Evolutionary conservation across 2,888 invertebrate genomes (phyloP).

Genomic region (Polymixis flavicincta): DNA sequence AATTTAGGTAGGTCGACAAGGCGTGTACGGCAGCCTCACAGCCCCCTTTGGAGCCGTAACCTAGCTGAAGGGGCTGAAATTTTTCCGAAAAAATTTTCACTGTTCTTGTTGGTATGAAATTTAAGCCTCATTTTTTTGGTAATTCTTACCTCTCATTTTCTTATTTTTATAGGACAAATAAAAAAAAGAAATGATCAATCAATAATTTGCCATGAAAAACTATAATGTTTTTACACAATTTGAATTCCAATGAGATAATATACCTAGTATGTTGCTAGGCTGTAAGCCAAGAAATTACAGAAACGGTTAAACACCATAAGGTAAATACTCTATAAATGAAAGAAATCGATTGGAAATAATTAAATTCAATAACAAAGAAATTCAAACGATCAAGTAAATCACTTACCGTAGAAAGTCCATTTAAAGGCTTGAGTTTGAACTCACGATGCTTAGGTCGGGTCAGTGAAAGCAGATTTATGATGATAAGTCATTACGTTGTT

Average conservation of each 20-base stretch:
- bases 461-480: slow-evolving; percentile 53
- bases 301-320: neutral
- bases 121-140: no score
- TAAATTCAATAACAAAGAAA: slow-evolving; percentile 21
- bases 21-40: no score
- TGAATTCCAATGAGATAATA: no score
- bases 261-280: neutral
- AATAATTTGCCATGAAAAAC: no score
- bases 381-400: slow-evolving; percentile 45
- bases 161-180: neutral
- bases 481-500: slow-evolving; percentile 41
- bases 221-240: no score
- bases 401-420: slow-evolving; percentile 53
- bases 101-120: no score
- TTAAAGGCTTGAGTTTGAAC: slow-evolving; percentile 31
- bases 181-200: no score
- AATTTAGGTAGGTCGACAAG: no score
- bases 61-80: no score
- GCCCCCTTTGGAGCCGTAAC: no score
- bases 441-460: slow-evolving; percentile 47
- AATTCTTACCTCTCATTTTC: neutral
- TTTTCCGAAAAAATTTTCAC: no score
- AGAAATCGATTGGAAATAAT: slow-evolving; percentile 8
- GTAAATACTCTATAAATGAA: neutral
- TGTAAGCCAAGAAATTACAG: neutral